Conservation (phyloP, 2,113 vertebrate genomes). For the Antechinus stuartii region DNA sequence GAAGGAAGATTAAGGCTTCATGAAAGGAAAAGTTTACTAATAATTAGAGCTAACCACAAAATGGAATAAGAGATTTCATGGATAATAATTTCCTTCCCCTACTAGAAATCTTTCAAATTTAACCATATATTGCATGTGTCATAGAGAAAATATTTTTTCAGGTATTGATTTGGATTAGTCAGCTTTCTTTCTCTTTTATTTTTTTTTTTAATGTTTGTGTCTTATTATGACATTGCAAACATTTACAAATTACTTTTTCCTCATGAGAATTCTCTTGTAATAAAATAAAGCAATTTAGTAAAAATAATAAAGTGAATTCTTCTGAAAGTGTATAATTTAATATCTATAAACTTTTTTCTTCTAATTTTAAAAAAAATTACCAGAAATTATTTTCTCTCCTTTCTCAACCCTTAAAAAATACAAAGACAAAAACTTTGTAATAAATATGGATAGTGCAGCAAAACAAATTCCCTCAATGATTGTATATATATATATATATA, state of each 20-base stretch:
- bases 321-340: background rate
- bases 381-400: background rate
- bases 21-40: background rate
- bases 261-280: background rate
- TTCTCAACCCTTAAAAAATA: background rate
- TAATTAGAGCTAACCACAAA: background rate
- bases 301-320: background rate
- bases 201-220: background rate
- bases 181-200: background rate
- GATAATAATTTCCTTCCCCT: background rate
- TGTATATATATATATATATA: background rate
- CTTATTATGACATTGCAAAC: background rate
- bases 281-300: background rate
- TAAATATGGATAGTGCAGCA: background rate
- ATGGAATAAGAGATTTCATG: background rate
- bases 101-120: background rate
- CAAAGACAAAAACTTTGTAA: background rate
- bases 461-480: background rate
- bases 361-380: background rate
- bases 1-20: background rate
- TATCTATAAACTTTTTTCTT: background rate
- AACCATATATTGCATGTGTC: background rate
- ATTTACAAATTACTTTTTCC: background rate
- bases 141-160: background rate
- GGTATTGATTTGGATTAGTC: background rate